Conservation (phyloP, 1,140 invertebrate species). For the Batillaria attramentaria region DNA sequence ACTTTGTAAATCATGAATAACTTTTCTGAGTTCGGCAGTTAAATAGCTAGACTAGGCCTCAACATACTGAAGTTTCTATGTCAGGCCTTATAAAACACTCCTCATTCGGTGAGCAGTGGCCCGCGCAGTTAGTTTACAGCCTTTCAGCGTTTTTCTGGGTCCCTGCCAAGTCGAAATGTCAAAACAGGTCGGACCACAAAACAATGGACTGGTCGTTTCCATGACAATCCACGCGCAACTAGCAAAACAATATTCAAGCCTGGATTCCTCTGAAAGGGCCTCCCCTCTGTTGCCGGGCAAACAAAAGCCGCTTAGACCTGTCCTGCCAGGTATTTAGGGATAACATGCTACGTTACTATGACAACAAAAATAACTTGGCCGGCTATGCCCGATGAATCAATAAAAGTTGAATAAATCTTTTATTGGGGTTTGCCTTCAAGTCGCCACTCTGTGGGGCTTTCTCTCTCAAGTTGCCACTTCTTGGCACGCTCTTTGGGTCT, state of each 20-base stretch:
- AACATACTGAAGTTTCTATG: no score
- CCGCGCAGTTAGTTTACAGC: neutral
- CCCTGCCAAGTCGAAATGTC: neutral
- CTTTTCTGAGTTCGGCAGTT: no score
- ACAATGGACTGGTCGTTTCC: constrained; percentile 35
- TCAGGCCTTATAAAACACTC: no score
- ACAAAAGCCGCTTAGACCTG: constrained; percentile 34
- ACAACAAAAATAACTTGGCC: constrained; percentile 51
- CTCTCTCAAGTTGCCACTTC: constrained; percentile 12
- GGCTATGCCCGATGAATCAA: constrained; percentile 48
- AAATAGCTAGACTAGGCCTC: no score
- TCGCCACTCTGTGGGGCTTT: constrained; percentile 12
- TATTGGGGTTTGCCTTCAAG: constrained; percentile 46
- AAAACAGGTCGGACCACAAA: constrained; percentile 32
- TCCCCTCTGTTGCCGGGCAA: constrained; percentile 38
- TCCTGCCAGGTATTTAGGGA: constrained; percentile 42
- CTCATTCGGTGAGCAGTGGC: no score
- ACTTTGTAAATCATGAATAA: no score
- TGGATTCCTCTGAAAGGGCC: constrained; percentile 39
- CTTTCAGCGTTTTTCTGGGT: neutral
- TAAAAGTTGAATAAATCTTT: constrained; percentile 61
- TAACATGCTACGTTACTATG: constrained; percentile 52
- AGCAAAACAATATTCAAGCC: constrained; percentile 39
- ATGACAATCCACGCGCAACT: constrained; percentile 32
- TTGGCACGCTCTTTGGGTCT: constrained; percentile 13